Base-by-base conservation (phyloP, 1,140 invertebrate genomes). In the Cotesia chilonis region DNA sequence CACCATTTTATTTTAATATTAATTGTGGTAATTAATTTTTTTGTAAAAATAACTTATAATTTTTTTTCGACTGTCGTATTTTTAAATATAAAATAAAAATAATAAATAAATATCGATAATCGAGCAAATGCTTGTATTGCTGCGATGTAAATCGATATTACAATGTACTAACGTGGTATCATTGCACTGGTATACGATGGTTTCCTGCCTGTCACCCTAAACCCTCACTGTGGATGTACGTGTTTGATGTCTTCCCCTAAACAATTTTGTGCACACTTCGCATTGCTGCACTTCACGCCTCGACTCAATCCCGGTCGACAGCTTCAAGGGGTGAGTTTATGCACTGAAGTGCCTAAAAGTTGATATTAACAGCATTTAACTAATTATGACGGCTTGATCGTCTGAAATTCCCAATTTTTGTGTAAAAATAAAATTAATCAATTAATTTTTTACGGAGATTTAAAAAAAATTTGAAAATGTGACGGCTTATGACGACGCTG, bases 261-360 rank as follows among this genome's bases (percentile, higher is more conserved):
- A 82, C 84, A 77, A 82, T 81, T 82, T 83, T 85, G 82, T 85
- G 80, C 84, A 84, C 83, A 67, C 47, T 38, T 20, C 79, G 80
- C 79, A 81, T 84, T 83, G 80, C 81, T 79, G 78, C 78, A 79
- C 80, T 72, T 73, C 80, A 79, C 77, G 69, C 75, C 75, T 71
- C 76, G 80, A 79, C 79, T 82, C 75, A 84, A 79, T 76, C 80
- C 73, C 79, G 74, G 70, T 77, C 78, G 76, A 76, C 84, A 86
- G 85, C 71, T 86, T 85, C 77, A 86, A 85, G 79, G 85, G 85
- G 85, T 86, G 81, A 86, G 85, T 86, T 75, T 51, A 71, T 69
- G 65, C 69, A 74, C 69, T 54, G 35, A 35, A 51, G 70, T 72
- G 67, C 57, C 59, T 38, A 70, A 57, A 59, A 60, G 1, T 28